A percentile compares a stretch with the other conserved stretches of the same genome.
phyloP scores from a whole-genome alignment of 2,797 vertebrate species.

The Setipinna tenuifilis region DNA sequence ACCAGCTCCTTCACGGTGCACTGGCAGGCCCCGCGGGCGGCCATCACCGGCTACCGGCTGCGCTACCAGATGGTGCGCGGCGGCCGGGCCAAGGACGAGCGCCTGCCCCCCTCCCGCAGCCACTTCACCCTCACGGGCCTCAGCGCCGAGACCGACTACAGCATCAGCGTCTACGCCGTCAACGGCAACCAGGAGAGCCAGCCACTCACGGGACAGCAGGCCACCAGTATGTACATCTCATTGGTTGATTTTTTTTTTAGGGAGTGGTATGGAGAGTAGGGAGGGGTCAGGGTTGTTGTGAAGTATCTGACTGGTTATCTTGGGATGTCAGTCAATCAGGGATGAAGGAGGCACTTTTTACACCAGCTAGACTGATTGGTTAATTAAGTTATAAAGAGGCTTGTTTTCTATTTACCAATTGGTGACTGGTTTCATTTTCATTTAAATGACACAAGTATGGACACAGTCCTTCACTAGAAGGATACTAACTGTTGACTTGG shows the following conservation, averaged over 20 bases:
- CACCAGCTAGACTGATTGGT: background rate
- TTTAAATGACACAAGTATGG: background rate
- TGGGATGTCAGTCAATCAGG: too few species aligned
- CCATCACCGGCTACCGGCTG: slow-evolving; percentile 85
- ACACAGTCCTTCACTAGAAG: background rate
- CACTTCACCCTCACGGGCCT: slow-evolving; percentile 93
- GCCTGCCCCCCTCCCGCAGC: slow-evolving; percentile 88
- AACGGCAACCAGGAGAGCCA: slow-evolving; percentile 81
- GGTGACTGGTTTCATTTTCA: background rate
- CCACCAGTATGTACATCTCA: slow-evolving; percentile 81
- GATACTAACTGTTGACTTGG: background rate
- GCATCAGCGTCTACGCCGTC: slow-evolving; percentile 86
- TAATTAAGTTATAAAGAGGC: background rate
- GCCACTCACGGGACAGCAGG: slow-evolving; percentile 85
- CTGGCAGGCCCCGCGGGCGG: slow-evolving; percentile 88
- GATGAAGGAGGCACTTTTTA: too few species aligned
- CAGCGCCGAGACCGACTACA: slow-evolving; percentile 85
- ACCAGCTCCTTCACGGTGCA: slow-evolving; percentile 92
- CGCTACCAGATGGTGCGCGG: slow-evolving; percentile 81
- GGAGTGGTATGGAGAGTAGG: background rate
- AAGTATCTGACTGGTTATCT: too few species aligned
- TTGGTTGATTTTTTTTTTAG: background rate
- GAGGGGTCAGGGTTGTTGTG: too few species aligned
- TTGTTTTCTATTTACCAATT: background rate
- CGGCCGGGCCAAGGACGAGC: slow-evolving; percentile 85